phyloP scores from a whole-genome alignment of 2,888 invertebrate species.

The Drosophila anceps region DNA sequence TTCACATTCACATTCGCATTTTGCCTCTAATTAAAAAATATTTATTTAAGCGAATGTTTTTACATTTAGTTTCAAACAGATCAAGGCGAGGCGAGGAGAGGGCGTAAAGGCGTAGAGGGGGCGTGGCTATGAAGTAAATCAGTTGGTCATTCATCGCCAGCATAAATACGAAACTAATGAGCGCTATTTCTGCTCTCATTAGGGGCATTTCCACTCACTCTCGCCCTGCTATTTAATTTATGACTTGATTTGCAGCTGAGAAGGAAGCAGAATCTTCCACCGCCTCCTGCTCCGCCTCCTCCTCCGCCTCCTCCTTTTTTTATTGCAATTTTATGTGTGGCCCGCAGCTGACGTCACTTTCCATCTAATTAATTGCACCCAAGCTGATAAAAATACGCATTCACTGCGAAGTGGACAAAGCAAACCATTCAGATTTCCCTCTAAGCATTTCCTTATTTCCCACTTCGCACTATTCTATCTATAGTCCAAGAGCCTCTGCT shows the following conservation, averaged over 20 bases:
- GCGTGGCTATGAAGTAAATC: constrained; percentile 15
- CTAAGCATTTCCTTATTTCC: neutral
- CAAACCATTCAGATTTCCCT: constrained; percentile 32
- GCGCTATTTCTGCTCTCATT: constrained; percentile 56
- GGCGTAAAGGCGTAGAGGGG: neutral
- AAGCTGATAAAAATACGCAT: constrained; percentile 46
- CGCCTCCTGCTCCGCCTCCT: neutral
- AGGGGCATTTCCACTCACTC: constrained; percentile 20
- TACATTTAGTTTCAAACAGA: constrained; percentile 36
- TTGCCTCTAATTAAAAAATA: constrained; percentile 69
- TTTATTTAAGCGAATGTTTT: constrained; percentile 1
- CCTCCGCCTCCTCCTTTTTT: neutral
- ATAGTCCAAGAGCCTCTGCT: neutral
- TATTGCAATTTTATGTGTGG: constrained; percentile 1
- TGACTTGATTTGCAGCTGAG: constrained; percentile 56
- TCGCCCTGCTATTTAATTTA: constrained; percentile 51
- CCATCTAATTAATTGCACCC: constrained; percentile 47
- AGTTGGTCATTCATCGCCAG: constrained; percentile 51
- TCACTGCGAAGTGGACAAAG: constrained; percentile 16
- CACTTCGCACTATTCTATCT: neutral
- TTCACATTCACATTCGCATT: constrained; percentile 21
- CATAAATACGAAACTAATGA: constrained; percentile 64
- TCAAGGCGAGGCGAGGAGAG: constrained; percentile 8
- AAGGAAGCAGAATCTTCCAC: neutral
- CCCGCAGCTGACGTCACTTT: constrained; percentile 48